These are phyloP conservation scores for Hephaestus fuliginosus DNA, from an alignment of 2,797 vertebrate species.

Conservation along the genomic window DNA sequence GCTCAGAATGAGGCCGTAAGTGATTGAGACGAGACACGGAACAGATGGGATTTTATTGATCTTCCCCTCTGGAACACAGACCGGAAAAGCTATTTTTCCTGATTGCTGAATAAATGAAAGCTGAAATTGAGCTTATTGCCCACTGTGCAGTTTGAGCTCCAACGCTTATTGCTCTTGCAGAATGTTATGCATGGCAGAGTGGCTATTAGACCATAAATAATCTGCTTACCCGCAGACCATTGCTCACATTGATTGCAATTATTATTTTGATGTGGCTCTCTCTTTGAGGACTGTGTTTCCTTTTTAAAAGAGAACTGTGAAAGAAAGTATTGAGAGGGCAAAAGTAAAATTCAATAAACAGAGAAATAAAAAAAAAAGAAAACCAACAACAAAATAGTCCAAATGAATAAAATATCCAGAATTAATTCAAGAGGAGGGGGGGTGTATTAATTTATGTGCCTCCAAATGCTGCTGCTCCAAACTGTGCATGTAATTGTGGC, in stretches of 20 bases:
- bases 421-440: conserved; percentile 24
- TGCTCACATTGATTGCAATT: conserved; percentile 53
- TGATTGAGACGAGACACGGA: conserved; percentile 52
- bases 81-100: conserved; percentile 70
- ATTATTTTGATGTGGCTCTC: conserved; percentile 41
- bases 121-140: conserved; percentile 66
- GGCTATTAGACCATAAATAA: conserved; percentile 61
- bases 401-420: conserved; percentile 56
- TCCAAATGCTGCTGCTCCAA: conserved; percentile 27
- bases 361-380: conserved; percentile 16
- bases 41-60: conserved; percentile 70
- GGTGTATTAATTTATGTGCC: conserved; percentile 42
- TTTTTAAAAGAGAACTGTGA: conserved; percentile 7
- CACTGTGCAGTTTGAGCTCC: conserved; percentile 45
- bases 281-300: conserved; percentile 28
- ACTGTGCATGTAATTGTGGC: conserved; percentile 28
- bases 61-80: conserved; percentile 46
- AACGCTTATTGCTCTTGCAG: conserved; percentile 28
- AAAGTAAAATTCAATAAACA: conserved; percentile 36
- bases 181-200: conserved; percentile 39
- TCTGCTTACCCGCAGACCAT: conserved; percentile 35
- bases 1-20: conserved; percentile 33
- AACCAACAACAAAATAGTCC: conserved; percentile 41
- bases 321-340: conserved; percentile 1
- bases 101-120: conserved; percentile 71